phyloP scores from a whole-genome alignment of 2,113 vertebrate genomes.

The Trichomycterus rosablanca region DNA sequence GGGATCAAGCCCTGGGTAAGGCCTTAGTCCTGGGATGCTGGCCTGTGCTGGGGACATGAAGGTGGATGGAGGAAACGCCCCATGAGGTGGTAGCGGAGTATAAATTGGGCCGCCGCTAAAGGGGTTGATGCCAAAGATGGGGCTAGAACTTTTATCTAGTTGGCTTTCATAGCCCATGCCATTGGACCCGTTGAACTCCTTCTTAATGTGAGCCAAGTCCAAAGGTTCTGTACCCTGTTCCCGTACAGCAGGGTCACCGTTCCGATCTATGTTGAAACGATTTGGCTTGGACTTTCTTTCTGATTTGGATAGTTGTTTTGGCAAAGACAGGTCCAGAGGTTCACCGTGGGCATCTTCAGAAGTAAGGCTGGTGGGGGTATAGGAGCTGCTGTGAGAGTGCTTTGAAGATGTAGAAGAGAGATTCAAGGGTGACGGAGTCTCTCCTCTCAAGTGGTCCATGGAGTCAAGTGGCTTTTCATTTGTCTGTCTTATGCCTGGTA shows the following conservation, averaged over 20 bases:
- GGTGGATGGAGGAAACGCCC: constrained; percentile 85
- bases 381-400: constrained; percentile 94
- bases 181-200: constrained; percentile 83
- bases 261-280: constrained; percentile 77
- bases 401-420: constrained; percentile 93
- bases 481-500: constrained; percentile 76
- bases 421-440: constrained; percentile 92
- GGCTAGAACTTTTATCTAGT: constrained; percentile 89
- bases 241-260: constrained; percentile 69
- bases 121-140: constrained; percentile 87
- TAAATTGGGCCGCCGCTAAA: constrained; percentile 86
- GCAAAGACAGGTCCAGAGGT: constrained; percentile 94
- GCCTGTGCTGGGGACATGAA: constrained; percentile 92
- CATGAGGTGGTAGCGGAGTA: constrained; percentile 85
- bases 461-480: constrained; percentile 73
- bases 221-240: constrained; percentile 80
- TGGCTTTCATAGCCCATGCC: constrained; percentile 48
- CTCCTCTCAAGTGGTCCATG: constrained; percentile 88
- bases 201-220: constrained; percentile 91
- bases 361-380: constrained; percentile 92
- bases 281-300: constrained; percentile 81
- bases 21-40: constrained; percentile 84
- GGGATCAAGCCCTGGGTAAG: constrained; percentile 88
- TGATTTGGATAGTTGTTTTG: constrained; percentile 84
- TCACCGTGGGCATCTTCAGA: constrained; percentile 90